phyloP scores from a whole-genome alignment of 2,797 vertebrate species.

The Cossypha heuglini region DNA sequence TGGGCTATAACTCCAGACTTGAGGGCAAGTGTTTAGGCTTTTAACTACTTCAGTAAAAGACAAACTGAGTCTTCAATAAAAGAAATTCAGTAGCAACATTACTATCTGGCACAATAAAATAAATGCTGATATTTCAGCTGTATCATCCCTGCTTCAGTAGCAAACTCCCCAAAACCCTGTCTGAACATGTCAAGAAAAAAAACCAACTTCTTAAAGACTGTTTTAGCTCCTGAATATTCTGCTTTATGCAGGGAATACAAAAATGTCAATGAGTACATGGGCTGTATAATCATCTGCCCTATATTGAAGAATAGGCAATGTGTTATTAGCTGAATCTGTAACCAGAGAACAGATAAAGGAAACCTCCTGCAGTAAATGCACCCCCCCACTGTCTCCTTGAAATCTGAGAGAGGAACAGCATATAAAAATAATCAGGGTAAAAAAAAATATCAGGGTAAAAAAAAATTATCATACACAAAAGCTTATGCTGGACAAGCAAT shows the following conservation, averaged over 20 bases:
- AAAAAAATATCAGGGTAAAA: background rate
- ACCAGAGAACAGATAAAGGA: background rate
- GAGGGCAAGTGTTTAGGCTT: background rate
- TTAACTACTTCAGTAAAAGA: background rate
- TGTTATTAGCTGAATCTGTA: background rate
- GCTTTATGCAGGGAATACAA: background rate
- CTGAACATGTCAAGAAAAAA: background rate
- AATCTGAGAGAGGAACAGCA: background rate
- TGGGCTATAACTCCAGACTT: background rate
- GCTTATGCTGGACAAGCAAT: background rate
- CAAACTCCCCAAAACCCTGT: background rate
- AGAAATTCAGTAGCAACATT: background rate
- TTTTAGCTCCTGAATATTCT: background rate
- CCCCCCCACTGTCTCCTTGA: background rate
- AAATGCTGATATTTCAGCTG: background rate
- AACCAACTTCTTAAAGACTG: background rate
- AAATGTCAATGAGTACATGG: background rate
- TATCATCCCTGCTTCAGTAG: background rate
- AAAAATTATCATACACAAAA: background rate
- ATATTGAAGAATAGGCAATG: background rate
- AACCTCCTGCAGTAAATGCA: background rate
- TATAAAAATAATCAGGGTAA: no score
- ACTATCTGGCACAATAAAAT: background rate
- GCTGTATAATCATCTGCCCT: background rate
- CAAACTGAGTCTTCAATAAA: background rate